Percentiles rank a stretch among this genome's conserved stretches.
Conservation (phyloP, 2,113 vertebrate genomes). For the Cheirogaleus medius region DNA sequence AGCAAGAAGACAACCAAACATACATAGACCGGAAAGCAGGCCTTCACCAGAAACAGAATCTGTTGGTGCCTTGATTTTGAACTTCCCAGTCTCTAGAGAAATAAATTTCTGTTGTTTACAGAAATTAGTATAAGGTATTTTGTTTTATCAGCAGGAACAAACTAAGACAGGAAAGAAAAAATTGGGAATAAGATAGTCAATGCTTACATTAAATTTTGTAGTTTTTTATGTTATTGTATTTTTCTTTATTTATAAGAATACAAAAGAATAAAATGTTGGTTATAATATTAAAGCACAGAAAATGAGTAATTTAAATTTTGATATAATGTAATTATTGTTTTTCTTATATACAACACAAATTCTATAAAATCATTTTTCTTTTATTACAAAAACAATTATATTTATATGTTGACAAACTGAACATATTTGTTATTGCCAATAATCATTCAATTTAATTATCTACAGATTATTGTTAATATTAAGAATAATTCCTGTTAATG, state of each 20-base stretch:
- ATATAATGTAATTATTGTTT: not conserved
- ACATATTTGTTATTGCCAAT: not conserved
- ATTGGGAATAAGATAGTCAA: not conserved
- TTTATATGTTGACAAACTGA: not conserved
- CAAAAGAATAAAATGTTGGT: not conserved
- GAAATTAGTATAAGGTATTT: not conserved
- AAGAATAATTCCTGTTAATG: not conserved
- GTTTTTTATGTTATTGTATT: not conserved
- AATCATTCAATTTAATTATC: not conserved
- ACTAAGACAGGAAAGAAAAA: not conserved
- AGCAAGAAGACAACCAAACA: not conserved
- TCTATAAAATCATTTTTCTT: not conserved
- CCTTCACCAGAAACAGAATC: not conserved
- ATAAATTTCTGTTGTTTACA: not conserved
- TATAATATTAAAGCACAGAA: not conserved
- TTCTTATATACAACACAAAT: not conserved
- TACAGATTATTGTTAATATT: not conserved
- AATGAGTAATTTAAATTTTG: not conserved
- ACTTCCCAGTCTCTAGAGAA: not conserved
- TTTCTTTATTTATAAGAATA: not conserved
- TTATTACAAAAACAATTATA: not conserved
- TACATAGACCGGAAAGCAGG: not conserved
- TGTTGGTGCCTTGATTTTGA: not conserved
- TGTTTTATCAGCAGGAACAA: not conserved
- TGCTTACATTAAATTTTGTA: not conserved